phyloP scores from a whole-genome alignment of 2,797 vertebrate genomes.

The Lates japonicus region DNA sequence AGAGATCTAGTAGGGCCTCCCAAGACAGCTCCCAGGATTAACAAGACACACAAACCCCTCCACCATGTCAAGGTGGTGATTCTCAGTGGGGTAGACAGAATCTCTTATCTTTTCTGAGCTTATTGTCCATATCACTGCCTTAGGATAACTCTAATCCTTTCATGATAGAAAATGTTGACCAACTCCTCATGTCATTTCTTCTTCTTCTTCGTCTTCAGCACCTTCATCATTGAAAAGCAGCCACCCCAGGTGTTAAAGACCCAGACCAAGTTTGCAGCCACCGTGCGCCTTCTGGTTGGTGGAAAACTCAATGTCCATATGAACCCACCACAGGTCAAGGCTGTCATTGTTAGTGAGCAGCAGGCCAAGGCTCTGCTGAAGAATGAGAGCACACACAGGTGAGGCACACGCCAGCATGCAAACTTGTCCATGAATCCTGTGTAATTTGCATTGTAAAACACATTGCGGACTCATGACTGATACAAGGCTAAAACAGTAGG shows the following conservation, averaged over 20 bases:
- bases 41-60: too few relatives aligned
- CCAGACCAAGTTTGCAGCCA: slow-evolving; percentile 96
- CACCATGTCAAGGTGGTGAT: too few relatives aligned
- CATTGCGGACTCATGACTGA: neutral
- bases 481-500: neutral
- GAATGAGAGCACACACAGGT: slow-evolving; percentile 93
- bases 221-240: slow-evolving; percentile 98
- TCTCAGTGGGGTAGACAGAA: too few relatives aligned
- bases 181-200: neutral
- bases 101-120: neutral
- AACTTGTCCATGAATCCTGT: neutral
- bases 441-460: neutral
- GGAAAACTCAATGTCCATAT: slow-evolving; percentile 98
- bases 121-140: neutral
- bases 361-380: slow-evolving; percentile 96
- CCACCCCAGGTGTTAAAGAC: slow-evolving; percentile 96
- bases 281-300: slow-evolving; percentile 94
- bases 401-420: slow-evolving; percentile 18
- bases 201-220: slow-evolving; percentile 77
- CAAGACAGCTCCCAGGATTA: too few relatives aligned
- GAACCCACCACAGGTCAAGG: slow-evolving; percentile 98
- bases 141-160: neutral
- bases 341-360: slow-evolving; percentile 96
- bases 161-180: neutral
- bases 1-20: too few relatives aligned